A percentile compares a stretch with the other conserved stretches of the same genome.
Evolutionary conservation across 2,888 invertebrate genomes (phyloP).

Genomic region (Tenthredo scrophulariae): DNA sequence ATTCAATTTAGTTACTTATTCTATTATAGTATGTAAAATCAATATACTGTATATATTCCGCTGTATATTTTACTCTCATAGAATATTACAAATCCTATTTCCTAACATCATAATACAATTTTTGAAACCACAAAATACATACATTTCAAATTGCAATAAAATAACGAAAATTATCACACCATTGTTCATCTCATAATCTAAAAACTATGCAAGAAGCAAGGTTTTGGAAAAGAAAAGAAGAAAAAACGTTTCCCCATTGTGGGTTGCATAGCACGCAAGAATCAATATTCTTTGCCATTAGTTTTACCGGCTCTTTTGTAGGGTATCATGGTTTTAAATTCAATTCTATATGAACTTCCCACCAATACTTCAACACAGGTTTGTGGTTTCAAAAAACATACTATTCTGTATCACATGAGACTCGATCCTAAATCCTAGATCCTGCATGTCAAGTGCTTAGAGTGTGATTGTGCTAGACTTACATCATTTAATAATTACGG

Average conservation of each 20-base stretch:
- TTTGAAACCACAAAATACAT: conserved; percentile 18
- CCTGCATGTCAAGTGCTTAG: conserved; percentile 73
- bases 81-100: neutral
- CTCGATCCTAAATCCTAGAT: conserved; percentile 14
- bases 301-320: conserved; percentile 1
- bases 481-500: conserved; percentile 64
- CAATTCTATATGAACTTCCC: neutral
- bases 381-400: conserved; percentile 25
- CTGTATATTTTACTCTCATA: conserved; percentile 29
- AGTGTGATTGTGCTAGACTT: conserved; percentile 77
- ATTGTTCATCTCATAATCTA: neutral
- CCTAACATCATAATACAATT: conserved; percentile 29
- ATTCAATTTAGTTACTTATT: conserved; percentile 30
- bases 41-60: neutral
- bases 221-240: neutral
- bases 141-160: neutral
- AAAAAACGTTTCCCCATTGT: neutral
- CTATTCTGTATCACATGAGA: conserved; percentile 35
- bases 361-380: neutral
- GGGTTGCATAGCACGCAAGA: neutral
- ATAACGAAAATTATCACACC: neutral
- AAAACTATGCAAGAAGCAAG: neutral
- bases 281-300: neutral
- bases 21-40: conserved; percentile 37
- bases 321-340: conserved; percentile 7